Base-by-base conservation (phyloP, 2,888 invertebrate genomes). In the Cinara cedri region DNA sequence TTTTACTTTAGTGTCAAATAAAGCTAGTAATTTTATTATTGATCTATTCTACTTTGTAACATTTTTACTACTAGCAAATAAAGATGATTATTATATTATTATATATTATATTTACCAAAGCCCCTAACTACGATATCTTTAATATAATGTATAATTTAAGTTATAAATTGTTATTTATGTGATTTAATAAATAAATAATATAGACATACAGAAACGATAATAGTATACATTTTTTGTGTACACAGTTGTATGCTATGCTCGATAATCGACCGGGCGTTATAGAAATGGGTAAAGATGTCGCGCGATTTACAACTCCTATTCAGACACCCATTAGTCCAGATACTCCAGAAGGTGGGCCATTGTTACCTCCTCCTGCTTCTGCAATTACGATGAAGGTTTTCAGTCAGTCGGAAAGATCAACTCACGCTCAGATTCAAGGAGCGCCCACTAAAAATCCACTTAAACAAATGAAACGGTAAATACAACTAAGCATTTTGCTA, bases 231-330 rank as follows among this genome's bases (percentile, higher is more conserved):
- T 14, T 72, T 57, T 62, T 49, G 11, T 62, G 10, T 62, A 16
- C 24, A 42, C 21, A 78, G 78, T 51, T 78, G 11, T 70, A 60
- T 24, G 60, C 11, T 13, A 60, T 78, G 70, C 34, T 70, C 13
- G 34, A 51, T 51, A 9, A 49, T 10, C 78, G 49, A 13, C 21
- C 34, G 14, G 78, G 78, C 0, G 21, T 78, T 16, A 78, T 78
- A 34, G 78, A 78, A 70, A 78, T 78, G 78, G 70, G 78, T 14
- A 78, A 42, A 78, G 78, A 78, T 42, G 70, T 78, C 14, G 68
- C n/a, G 9, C 24, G 66, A n/a, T 51, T 19, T 60, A 51, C 78
- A 13, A 60, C 49, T 14, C 51, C 51, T 9, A 60, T 60, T 46
- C 66, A 76, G n/a, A 21, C 68, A 19, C 44, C 60, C 10, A 21